Evolutionary conservation across 37 sponge, comb jelly and placozoan species (phyloP).

Genomic region (Sycon ciliatum): DNA sequence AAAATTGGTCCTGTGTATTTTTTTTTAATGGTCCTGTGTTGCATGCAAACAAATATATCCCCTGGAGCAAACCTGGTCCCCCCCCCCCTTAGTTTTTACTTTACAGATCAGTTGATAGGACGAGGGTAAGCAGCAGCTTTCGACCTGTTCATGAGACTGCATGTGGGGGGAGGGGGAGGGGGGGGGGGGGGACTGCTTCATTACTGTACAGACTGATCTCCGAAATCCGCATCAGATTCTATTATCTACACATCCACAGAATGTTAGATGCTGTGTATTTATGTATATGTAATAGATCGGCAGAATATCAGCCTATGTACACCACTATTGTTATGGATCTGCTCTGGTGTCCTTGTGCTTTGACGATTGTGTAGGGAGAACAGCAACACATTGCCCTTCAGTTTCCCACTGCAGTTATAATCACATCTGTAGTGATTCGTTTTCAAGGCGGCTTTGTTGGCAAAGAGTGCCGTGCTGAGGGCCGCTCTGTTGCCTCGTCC

Average conservation of each 20-base stretch:
- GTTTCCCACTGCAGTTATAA: constrained; percentile 34
- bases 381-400: constrained; percentile 52
- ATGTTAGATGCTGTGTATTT: constrained; percentile 11
- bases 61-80: too few species aligned
- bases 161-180: background rate
- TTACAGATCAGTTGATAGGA: too few species aligned
- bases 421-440: constrained; percentile 27
- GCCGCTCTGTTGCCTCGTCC: constrained; percentile 1
- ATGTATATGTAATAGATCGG: constrained; percentile 10
- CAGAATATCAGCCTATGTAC: background rate
- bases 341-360: background rate
- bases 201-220: too few species aligned
- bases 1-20: too few species aligned
- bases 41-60: too few species aligned
- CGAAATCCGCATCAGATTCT: too few species aligned
- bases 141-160: background rate
- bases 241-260: background rate
- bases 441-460: constrained; percentile 86
- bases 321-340: background rate
- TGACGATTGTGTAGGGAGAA: constrained; percentile 38
- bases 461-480: constrained; percentile 33
- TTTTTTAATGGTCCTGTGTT: too few species aligned
- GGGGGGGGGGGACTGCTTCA: background rate
- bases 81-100: too few species aligned
- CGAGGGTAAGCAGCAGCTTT: too few species aligned